Evolutionary conservation across 2,113 vertebrate species (phyloP).

Genomic region (Sinocyclocheilus rhinocerous): DNA sequence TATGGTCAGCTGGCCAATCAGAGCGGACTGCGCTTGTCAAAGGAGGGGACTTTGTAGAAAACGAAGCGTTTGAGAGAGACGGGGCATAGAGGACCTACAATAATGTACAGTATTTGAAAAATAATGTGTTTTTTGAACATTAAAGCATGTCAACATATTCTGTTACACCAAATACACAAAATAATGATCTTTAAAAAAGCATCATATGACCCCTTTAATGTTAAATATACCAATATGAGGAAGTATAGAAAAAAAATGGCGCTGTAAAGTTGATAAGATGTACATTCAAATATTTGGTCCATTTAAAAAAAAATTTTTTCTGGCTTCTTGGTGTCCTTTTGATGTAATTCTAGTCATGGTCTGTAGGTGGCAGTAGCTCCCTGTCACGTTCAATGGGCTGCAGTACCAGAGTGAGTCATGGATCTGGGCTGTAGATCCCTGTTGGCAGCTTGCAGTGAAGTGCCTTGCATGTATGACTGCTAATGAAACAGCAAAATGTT

Average conservation of each 20-base stretch:
- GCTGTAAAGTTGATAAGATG: not conserved
- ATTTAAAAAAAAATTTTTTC: not conserved
- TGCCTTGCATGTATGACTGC: slow-evolving; percentile 53
- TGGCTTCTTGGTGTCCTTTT: not conserved
- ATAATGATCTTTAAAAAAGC: too few species aligned
- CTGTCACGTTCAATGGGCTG: not conserved
- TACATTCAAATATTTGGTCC: not conserved
- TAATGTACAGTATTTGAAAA: too few species aligned
- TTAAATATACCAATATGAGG: too few species aligned
- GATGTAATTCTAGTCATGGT: not conserved
- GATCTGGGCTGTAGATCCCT: slow-evolving; percentile 49
- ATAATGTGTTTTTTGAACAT: too few species aligned
- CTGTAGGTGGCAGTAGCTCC: slow-evolving; percentile 53
- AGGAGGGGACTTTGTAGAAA: too few species aligned
- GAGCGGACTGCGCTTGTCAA: too few species aligned
- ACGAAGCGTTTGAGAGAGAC: too few species aligned
- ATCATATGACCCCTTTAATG: too few species aligned
- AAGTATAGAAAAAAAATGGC: not conserved
- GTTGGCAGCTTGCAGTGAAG: slow-evolving; percentile 41
- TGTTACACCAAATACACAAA: too few species aligned
- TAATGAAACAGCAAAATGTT: slow-evolving; percentile 45
- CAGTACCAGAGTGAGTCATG: slow-evolving; percentile 45
- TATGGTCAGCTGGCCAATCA: too few species aligned
- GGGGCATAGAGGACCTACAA: too few species aligned
- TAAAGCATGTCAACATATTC: too few species aligned